Evolutionary conservation across 1,140 invertebrate genomes (phyloP).

Genomic region (Calycopis cecrops): DNA sequence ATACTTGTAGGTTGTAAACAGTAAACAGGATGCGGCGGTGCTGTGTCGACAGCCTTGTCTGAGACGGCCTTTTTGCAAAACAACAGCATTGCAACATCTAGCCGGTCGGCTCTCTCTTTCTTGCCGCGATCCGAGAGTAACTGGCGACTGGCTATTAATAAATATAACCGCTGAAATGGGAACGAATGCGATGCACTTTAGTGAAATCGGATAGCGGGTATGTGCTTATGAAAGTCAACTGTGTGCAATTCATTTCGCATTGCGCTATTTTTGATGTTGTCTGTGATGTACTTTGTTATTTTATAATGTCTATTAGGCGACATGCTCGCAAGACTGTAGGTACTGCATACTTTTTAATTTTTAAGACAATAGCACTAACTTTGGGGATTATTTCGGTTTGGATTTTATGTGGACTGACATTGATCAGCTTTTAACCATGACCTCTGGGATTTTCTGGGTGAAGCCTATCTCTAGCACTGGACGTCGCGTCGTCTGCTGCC

Average conservation of each 20-base stretch:
- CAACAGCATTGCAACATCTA: conserved; percentile 51
- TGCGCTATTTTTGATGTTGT: too few species aligned
- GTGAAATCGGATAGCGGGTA: conserved; percentile 8
- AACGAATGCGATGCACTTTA: conserved; percentile 10
- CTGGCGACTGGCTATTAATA: conserved; percentile 5
- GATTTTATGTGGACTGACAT: too few species aligned
- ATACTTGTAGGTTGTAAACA: conserved; percentile 13
- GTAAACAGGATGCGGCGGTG: conserved; percentile 33
- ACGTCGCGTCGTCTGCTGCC: too few species aligned
- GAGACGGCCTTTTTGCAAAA: conserved; percentile 57
- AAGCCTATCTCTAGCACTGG: too few species aligned
- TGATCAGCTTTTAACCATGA: too few species aligned
- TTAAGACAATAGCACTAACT: too few species aligned
- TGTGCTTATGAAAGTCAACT: conserved; percentile 10
- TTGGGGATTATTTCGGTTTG: too few species aligned
- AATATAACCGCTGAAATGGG: conserved; percentile 5
- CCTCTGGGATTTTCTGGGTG: too few species aligned
- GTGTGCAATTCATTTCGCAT: background rate
- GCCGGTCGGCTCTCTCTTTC: conserved; percentile 22
- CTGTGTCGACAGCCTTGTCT: conserved; percentile 49
- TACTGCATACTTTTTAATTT: too few species aligned
- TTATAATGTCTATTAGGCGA: too few species aligned
- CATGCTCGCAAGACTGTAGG: too few species aligned
- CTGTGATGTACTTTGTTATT: too few species aligned
- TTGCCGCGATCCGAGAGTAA: conserved; percentile 5